Conservation (phyloP, 2,797 vertebrate species). For the Scleropages formosus region DNA sequence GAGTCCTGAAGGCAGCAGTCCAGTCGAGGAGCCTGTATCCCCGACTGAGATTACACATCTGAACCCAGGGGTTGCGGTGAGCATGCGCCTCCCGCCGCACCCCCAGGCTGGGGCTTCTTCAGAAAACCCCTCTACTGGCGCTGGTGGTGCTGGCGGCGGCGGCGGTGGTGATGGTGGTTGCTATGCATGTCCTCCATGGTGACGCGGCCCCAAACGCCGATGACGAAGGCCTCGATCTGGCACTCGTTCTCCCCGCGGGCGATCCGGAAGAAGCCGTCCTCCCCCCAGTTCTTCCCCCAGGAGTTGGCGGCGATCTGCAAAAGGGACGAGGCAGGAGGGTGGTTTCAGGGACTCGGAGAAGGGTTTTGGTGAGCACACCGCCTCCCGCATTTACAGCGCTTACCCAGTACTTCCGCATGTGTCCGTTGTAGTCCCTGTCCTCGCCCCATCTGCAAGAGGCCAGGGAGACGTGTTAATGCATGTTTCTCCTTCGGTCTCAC, state of each 20-base stretch:
- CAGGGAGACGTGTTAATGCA: neutral
- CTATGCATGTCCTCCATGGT: constrained; percentile 91
- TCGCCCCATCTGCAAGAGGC: constrained; percentile 84
- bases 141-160: constrained; percentile 29
- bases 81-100: constrained; percentile 26
- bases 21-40: constrained; percentile 39
- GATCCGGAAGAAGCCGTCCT: constrained; percentile 88
- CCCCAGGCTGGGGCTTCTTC: too few relatives aligned
- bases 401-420: constrained; percentile 89
- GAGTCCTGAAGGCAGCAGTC: constrained; percentile 35
- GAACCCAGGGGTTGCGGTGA: constrained; percentile 40
- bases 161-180: constrained; percentile 68
- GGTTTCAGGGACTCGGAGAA: too few relatives aligned
- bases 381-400: constrained; percentile 46
- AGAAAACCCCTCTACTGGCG: constrained; percentile 1
- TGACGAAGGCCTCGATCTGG: constrained; percentile 90
- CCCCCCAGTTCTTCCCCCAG: constrained; percentile 93
- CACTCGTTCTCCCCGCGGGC: constrained; percentile 89
- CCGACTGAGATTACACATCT: constrained; percentile 43
- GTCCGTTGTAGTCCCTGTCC: constrained; percentile 73
- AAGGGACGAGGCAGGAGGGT: constrained; percentile 18
- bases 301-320: constrained; percentile 89
- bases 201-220: constrained; percentile 91
- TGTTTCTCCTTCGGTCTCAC: too few relatives aligned
- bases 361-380: too few relatives aligned